phyloP scores from a whole-genome alignment of 2,797 vertebrate genomes.

The Chelon auratus region DNA sequence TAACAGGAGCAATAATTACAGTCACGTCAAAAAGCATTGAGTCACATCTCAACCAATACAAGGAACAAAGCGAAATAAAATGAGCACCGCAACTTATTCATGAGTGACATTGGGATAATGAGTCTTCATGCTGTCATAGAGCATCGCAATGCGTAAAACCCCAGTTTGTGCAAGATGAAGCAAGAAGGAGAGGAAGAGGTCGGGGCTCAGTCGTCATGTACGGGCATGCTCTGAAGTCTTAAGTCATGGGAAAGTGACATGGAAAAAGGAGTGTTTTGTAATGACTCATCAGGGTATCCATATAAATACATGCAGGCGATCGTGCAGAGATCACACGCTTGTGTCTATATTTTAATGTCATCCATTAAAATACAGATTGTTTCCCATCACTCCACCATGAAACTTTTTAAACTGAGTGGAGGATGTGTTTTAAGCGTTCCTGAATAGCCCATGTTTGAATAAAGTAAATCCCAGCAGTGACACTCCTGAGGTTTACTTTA shows the following conservation, averaged over 20 bases:
- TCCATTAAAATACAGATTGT: background rate
- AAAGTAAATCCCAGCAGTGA: background rate
- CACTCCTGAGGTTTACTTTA: conserved; percentile 32
- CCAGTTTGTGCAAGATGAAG: conserved; percentile 17
- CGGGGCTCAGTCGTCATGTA: conserved; percentile 29
- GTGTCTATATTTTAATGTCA: too few species aligned
- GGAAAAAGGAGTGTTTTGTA: conserved; percentile 39
- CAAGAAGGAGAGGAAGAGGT: background rate
- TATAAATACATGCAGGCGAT: conserved; percentile 7
- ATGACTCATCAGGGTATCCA: conserved; percentile 45
- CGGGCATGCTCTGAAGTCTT: conserved; percentile 32
- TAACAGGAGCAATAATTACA: conserved; percentile 2
- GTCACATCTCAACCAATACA: background rate
- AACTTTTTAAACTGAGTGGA: conserved; percentile 12
- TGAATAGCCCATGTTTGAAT: background rate
- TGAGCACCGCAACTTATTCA: background rate
- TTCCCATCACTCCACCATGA: conserved; percentile 11
- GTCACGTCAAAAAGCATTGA: conserved; percentile 1
- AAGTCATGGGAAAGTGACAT: conserved; percentile 47
- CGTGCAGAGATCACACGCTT: background rate
- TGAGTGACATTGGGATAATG: background rate
- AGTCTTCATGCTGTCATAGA: background rate
- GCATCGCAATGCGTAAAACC: conserved; percentile 18
- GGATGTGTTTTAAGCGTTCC: background rate
- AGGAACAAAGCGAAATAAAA: background rate